Percentiles rank a stretch among this genome's conserved stretches.
These are phyloP conservation scores for Anthophora plumipes DNA, from an alignment of 2,888 invertebrate species.

Conservation along the genomic window DNA sequence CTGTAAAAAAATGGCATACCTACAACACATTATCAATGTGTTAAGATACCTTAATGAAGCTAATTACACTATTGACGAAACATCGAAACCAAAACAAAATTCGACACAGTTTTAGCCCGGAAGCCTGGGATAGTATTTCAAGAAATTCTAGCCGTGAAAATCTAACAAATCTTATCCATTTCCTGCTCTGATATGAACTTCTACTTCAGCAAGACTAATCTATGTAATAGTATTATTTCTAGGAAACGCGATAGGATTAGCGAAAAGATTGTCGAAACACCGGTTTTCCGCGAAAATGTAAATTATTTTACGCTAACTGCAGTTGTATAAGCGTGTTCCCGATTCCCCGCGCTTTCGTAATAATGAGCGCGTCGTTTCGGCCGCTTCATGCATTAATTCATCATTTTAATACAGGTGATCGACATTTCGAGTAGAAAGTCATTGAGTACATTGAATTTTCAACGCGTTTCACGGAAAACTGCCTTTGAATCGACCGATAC, in stretches of 20 bases:
- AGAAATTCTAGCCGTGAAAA: too few relatives aligned
- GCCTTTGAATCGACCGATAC: slow-evolving; percentile 24
- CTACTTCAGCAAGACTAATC: too few relatives aligned
- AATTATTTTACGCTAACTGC: slow-evolving; percentile 2
- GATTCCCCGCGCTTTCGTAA: neutral
- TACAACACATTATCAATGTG: too few relatives aligned
- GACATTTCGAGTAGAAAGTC: slow-evolving; percentile 39
- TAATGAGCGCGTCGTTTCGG: slow-evolving; percentile 22
- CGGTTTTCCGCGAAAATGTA: neutral
- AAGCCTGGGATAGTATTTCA: too few relatives aligned
- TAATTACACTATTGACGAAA: too few relatives aligned
- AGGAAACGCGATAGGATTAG: neutral
- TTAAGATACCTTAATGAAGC: too few relatives aligned
- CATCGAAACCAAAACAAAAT: too few relatives aligned
- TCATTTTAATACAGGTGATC: slow-evolving; percentile 34
- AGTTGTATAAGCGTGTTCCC: neutral
- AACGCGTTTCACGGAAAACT: slow-evolving; percentile 29
- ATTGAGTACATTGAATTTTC: slow-evolving; percentile 42
- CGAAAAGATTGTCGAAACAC: neutral
- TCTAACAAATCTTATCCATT: too few relatives aligned
- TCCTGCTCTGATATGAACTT: too few relatives aligned
- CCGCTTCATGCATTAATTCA: slow-evolving; percentile 42
- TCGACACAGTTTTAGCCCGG: too few relatives aligned
- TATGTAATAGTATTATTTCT: neutral
- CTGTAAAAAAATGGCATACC: too few relatives aligned